phyloP scores from a whole-genome alignment of 64 coral and sea anemone species.

The Anthopleura sola region DNA sequence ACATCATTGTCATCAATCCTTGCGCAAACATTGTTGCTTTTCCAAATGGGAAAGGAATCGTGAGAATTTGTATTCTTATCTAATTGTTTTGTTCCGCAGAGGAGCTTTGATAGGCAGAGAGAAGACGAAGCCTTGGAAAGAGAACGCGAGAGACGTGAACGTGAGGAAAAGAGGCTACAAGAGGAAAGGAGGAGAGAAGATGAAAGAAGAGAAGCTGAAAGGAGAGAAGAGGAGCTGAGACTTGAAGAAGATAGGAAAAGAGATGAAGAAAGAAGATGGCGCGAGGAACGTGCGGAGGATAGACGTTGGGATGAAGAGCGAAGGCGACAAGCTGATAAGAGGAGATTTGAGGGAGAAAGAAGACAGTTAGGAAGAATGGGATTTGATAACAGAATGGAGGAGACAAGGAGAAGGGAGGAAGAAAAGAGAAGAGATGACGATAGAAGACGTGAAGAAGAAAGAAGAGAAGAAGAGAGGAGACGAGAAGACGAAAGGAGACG shows the following conservation, averaged over 20 bases:
- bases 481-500: background rate
- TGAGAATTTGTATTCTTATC: background rate
- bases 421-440: constrained; percentile 1
- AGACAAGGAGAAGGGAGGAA: background rate
- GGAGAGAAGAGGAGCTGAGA: background rate
- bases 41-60: too few relatives aligned
- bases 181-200: constrained; percentile 11
- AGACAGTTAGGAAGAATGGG: background rate
- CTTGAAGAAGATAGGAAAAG: background rate
- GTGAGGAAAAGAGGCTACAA: constrained; percentile 1
- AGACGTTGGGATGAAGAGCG: constrained; percentile 26
- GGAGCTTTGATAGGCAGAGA: constrained; percentile 11
- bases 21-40: too few relatives aligned
- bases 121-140: background rate
- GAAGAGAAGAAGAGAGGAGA: background rate
- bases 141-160: constrained; percentile 13
- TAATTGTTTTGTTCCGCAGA: background rate
- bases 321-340: background rate
- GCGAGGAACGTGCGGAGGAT: constrained; percentile 9
- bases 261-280: background rate
- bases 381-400: background rate
- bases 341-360: background rate
- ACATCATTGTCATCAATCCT: background rate
- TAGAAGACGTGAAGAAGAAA: background rate
- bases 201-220: background rate